Conservation (phyloP, 1,140 invertebrate species). For the Daktulosphaira vitifoliae region DNA sequence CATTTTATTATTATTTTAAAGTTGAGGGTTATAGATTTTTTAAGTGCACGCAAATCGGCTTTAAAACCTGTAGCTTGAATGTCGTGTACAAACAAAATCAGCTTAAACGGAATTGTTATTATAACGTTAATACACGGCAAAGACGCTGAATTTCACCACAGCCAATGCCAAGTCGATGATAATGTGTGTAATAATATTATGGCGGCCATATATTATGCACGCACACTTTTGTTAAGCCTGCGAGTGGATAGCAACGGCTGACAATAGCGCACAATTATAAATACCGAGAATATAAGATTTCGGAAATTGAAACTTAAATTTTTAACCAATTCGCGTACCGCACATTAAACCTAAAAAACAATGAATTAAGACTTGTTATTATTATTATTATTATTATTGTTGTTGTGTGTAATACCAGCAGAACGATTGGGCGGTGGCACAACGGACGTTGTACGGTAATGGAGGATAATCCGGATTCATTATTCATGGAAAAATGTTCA, state of each 20-base stretch:
- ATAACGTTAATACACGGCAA: conserved; percentile 8
- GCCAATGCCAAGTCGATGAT: not conserved
- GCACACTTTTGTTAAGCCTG: no score
- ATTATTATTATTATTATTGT: no score
- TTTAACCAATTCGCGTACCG: conserved; percentile 8
- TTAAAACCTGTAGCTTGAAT: conserved; percentile 9
- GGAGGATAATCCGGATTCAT: conserved; percentile 27
- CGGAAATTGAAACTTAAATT: conserved; percentile 32
- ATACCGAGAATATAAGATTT: conserved; percentile 23
- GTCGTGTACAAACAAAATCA: not conserved
- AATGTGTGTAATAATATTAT: not conserved
- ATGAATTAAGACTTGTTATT: conserved; percentile 28
- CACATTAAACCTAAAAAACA: conserved; percentile 8
- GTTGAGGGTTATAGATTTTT: not conserved
- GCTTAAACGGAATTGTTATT: conserved; percentile 29
- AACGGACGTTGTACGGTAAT: not conserved
- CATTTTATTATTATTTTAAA: not conserved
- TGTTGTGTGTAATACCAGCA: no score
- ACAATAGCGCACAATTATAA: conserved; percentile 2
- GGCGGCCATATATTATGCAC: no score
- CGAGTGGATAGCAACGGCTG: not conserved
- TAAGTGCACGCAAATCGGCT: conserved; percentile 17
- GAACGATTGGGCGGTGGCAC: no score
- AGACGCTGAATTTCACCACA: not conserved
- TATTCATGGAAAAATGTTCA: conserved; percentile 32